Conservation (phyloP, 2,113 vertebrate genomes). For the Onychorhynchus coronatus region DNA sequence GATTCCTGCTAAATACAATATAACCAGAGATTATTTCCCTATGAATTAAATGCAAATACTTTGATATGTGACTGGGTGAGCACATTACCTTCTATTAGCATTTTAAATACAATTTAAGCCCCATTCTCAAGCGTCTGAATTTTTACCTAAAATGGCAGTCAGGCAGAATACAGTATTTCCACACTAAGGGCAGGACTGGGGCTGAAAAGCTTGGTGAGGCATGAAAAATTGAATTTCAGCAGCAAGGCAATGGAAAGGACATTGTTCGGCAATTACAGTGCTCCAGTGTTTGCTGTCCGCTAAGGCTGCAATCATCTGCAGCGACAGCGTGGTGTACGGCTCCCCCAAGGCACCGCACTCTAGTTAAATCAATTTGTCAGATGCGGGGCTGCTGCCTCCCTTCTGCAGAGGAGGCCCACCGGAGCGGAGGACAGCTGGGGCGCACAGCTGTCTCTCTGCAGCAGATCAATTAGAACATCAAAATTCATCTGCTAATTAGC, state of each 20-base stretch:
- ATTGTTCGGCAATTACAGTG: constrained; percentile 35
- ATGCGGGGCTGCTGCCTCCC: neutral
- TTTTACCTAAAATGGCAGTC: neutral
- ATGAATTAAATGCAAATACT: constrained; percentile 36
- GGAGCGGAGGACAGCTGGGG: constrained; percentile 64
- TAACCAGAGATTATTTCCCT: neutral
- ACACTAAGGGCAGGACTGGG: neutral
- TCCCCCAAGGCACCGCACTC: constrained; percentile 54
- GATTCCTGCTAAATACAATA: neutral
- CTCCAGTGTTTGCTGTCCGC: constrained; percentile 9
- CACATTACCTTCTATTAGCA: neutral
- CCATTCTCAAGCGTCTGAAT: neutral
- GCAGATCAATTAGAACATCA: constrained; percentile 69
- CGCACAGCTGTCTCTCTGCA: constrained; percentile 64
- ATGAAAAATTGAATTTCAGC: constrained; percentile 40
- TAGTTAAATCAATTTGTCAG: constrained; percentile 72
- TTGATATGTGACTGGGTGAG: neutral
- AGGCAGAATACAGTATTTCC: neutral
- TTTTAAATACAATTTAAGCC: neutral
- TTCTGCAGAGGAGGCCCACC: constrained; percentile 4
- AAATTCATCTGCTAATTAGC: constrained; percentile 73
- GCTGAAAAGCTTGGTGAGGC: neutral
- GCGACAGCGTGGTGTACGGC: constrained; percentile 6
- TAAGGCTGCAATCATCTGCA: constrained; percentile 41
- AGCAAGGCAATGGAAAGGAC: constrained; percentile 14